Conservation (phyloP, 2,113 vertebrate species). For the Oxygymnocypris stewartii region DNA sequence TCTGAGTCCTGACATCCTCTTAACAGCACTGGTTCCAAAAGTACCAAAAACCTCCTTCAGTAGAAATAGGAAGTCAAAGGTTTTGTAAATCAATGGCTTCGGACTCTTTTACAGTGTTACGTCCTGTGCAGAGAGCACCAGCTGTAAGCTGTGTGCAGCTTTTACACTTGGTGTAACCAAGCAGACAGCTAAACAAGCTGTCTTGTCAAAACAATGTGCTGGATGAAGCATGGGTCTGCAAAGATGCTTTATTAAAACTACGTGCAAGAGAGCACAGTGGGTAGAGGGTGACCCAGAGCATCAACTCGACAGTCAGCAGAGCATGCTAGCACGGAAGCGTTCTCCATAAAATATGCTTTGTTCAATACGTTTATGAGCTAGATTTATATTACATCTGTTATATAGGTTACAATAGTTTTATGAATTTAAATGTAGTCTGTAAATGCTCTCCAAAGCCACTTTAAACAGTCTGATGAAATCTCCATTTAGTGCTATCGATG, state of each 20-base stretch:
- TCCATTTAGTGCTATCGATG: background rate
- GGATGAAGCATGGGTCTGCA: conserved; percentile 11
- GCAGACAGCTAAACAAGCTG: conserved; percentile 32
- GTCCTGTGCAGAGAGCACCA: conserved; percentile 31
- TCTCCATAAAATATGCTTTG: conserved; percentile 13
- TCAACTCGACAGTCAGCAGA: background rate
- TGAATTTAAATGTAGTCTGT: background rate
- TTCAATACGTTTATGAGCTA: conserved; percentile 33
- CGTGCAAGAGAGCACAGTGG: background rate
- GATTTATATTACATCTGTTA: conserved; percentile 37
- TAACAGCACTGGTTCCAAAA: background rate
- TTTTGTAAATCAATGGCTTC: conserved; percentile 1
- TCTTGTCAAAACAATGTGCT: conserved; percentile 12
- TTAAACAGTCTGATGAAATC: background rate
- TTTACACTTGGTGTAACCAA: background rate
- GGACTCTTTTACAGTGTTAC: background rate
- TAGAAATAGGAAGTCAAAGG: conserved; percentile 8
- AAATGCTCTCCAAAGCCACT: background rate
- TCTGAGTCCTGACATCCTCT: background rate
- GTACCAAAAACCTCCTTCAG: background rate
- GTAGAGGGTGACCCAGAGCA: background rate
- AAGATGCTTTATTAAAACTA: background rate
- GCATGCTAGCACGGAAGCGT: background rate
- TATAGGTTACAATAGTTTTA: background rate
- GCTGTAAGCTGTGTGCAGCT: conserved; percentile 34